A percentile compares a stretch with the other conserved stretches of the same genome.
These are phyloP conservation scores for Siniperca obscura DNA, from an alignment of 2,797 vertebrate species.

Conservation along the genomic window DNA sequence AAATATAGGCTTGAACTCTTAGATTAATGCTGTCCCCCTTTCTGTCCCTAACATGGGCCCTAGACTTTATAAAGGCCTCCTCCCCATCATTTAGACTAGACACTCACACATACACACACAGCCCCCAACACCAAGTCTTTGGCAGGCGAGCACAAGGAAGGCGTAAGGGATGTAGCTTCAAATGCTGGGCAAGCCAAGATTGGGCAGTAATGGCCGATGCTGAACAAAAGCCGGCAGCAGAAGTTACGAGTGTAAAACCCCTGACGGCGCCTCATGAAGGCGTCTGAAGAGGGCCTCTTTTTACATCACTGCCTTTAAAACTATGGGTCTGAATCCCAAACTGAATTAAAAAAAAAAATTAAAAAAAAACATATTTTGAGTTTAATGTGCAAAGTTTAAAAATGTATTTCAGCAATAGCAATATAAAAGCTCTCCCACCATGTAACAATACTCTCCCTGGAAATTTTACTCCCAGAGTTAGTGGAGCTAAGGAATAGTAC, in stretches of 20 bases:
- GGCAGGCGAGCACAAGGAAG: conserved; percentile 74
- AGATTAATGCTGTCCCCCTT: conserved; percentile 84
- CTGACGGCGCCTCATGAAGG: conserved; percentile 47
- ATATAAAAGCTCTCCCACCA: not conserved
- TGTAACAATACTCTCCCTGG: not conserved
- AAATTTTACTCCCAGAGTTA: not conserved
- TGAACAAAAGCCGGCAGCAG: conserved; percentile 61
- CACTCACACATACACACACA: conserved; percentile 66
- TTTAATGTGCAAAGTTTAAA: not conserved
- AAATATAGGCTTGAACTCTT: conserved; percentile 86
- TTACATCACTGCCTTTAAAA: conserved; percentile 7
- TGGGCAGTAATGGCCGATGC: conserved; percentile 41
- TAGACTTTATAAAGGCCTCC: conserved; percentile 84
- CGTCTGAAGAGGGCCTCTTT: conserved; percentile 29
- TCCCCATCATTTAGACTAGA: conserved; percentile 85
- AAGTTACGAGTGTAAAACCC: conserved; percentile 43
- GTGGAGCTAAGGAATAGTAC: not conserved
- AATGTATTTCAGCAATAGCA: not conserved
- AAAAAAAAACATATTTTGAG: not conserved
- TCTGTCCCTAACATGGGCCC: conserved; percentile 78
- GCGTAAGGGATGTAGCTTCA: conserved; percentile 67
- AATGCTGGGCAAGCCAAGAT: conserved; percentile 62
- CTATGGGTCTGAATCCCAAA: conserved; percentile 11
- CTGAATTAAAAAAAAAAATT: not conserved
- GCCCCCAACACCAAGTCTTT: conserved; percentile 52